Evolutionary conservation across 1,140 invertebrate genomes (phyloP), one percentile per base, ranked within the genome.

Genomic region (Plectus sambesii): DNA sequence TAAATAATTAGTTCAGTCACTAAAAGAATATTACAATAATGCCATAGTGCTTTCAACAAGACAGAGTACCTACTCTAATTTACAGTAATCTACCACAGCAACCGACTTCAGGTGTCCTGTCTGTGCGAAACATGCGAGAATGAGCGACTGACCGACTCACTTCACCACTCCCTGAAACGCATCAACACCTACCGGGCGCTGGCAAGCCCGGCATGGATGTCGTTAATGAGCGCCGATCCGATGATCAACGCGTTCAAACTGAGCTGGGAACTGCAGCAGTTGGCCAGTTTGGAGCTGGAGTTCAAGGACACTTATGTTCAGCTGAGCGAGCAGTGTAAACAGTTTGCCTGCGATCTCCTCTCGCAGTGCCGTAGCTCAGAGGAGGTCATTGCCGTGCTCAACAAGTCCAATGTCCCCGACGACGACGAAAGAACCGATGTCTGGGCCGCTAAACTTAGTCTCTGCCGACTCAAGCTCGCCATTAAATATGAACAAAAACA

Each of bases 401-500:
- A 62, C n/a, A 59, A 51, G 12, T 9, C 8, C 5, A 49, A 17
- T 12, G 63, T 83, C 49, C 82, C 85, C 69, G 52, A 62, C 1
- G 77, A 77, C 29, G 81, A 81, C 3, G 80, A 84, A 23, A 78
- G 79, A 43, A 85, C 84, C 80, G 78, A 82, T 53, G 81, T 81
- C 0, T 84, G 83, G 0, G 81, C 85, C 42, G 70, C 81, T 23
- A 84, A 68, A 42, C 63, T 89, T 69, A 83, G 82, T 5, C 72
- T 94, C 25, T 84, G 85, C 9, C 74, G 88, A 47, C 74, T 96
- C 1, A 92, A 92, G 73, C 72, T 93, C 23, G 88, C 87, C 8
- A 89, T 94, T 53, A 85, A 87, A 64, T 92, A 87, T 66, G 89
- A 90, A 63, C 88, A 94, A 66, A 94, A 94, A 75, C 81, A 81